phyloP scores from a whole-genome alignment of 2,888 invertebrate genomes.

The Leucophenga montana region DNA sequence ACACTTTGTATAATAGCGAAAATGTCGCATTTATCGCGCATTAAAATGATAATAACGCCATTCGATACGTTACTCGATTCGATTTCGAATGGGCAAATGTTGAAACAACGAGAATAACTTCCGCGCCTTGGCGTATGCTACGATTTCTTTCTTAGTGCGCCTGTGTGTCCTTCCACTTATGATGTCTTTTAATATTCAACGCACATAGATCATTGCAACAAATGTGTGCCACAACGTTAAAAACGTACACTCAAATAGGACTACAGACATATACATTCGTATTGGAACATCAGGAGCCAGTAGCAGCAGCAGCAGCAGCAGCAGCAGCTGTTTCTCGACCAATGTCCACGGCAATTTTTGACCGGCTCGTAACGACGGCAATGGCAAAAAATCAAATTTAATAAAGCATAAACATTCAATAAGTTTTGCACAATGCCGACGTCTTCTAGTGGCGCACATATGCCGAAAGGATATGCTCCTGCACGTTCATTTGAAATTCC shows the following conservation, averaged over 20 bases:
- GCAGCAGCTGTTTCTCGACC: neutral
- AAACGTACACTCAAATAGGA: neutral
- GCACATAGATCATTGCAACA: constrained; percentile 72
- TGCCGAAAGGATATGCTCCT: constrained; percentile 28
- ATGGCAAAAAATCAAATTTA: constrained; percentile 69
- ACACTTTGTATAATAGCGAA: constrained; percentile 68
- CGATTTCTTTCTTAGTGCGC: no score
- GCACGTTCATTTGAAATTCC: constrained; percentile 66
- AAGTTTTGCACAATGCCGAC: constrained; percentile 54
- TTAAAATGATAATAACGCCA: constrained; percentile 70
- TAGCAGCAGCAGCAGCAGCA: no score
- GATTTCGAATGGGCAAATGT: no score
- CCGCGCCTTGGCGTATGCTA: constrained; percentile 6
- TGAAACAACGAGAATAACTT: no score
- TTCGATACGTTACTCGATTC: constrained; percentile 9
- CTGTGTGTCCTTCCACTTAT: constrained; percentile 28
- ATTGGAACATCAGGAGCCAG: no score
- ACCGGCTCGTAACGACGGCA: neutral
- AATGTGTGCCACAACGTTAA: constrained; percentile 48
- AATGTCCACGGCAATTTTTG: constrained; percentile 22
- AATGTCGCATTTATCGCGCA: constrained; percentile 70
- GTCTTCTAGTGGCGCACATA: constrained; percentile 37
- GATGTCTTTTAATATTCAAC: constrained; percentile 70
- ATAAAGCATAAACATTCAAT: constrained; percentile 74
- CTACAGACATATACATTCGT: no score